These are phyloP conservation scores for Drosophila kokeensis DNA, from an alignment of 2,888 invertebrate species.

Conservation along the genomic window DNA sequence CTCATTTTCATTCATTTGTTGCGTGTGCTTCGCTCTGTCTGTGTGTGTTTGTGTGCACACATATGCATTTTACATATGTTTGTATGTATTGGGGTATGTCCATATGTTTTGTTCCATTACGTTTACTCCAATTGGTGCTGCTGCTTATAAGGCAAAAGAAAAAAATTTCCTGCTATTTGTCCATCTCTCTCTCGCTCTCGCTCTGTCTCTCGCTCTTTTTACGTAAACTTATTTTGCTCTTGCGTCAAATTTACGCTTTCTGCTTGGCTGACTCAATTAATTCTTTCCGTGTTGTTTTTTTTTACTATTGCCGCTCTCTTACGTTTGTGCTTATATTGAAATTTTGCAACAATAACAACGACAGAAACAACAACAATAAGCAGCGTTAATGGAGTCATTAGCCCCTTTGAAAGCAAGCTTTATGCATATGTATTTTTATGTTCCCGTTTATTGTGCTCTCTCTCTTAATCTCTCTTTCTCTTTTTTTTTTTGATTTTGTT, in stretches of 20 bases:
- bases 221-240: constrained; percentile 33
- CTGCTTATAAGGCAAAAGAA: constrained; percentile 37
- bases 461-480: constrained; percentile 7
- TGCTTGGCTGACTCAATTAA: constrained; percentile 80
- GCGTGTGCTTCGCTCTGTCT: constrained; percentile 53
- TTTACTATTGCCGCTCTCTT: constrained; percentile 44
- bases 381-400: constrained; percentile 60
- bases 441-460: constrained; percentile 11
- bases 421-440: constrained; percentile 5
- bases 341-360: constrained; percentile 50
- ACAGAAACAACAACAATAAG: constrained; percentile 31
- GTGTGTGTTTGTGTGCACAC: constrained; percentile 20
- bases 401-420: constrained; percentile 53
- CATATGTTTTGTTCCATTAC: constrained; percentile 52
- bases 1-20: constrained; percentile 75
- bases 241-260: constrained; percentile 73
- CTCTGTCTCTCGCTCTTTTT: constrained; percentile 15
- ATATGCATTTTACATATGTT: constrained; percentile 18
- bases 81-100: constrained; percentile 17
- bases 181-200: constrained; percentile 14
- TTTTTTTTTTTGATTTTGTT: constrained; percentile 18
- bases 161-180: constrained; percentile 37
- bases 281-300: constrained; percentile 48
- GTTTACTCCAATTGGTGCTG: constrained; percentile 59
- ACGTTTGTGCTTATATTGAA: constrained; percentile 58